phyloP scores from a whole-genome alignment of 1,140 invertebrate genomes.

The Mycetomoellerius zeteki region DNA sequence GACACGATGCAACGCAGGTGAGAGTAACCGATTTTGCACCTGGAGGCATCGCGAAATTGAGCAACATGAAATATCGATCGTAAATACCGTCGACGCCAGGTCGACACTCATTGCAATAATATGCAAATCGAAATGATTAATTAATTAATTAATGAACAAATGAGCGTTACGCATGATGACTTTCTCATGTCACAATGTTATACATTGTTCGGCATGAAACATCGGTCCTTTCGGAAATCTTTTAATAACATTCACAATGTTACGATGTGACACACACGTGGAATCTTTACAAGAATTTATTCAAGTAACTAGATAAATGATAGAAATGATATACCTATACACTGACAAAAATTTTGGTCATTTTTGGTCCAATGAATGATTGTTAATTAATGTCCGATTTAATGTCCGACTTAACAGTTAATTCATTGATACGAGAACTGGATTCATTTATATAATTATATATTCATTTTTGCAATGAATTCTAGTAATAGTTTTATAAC shows the following conservation, averaged over 20 bases:
- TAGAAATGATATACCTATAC: neutral
- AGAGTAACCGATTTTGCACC: slow-evolving; percentile 69
- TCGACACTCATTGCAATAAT: slow-evolving; percentile 7
- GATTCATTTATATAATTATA: too few species aligned
- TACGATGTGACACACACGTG: neutral
- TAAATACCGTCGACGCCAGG: slow-evolving; percentile 36
- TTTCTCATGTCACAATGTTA: slow-evolving; percentile 1
- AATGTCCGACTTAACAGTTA: too few species aligned
- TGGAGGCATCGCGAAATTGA: slow-evolving; percentile 69
- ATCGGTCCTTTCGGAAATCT: neutral
- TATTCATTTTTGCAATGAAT: too few species aligned
- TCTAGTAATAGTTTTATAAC: too few species aligned
- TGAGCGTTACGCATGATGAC: neutral
- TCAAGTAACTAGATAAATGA: neutral
- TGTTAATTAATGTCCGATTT: too few species aligned
- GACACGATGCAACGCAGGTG: slow-evolving; percentile 69
- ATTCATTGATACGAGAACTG: too few species aligned
- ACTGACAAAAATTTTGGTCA: too few species aligned
- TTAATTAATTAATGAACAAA: slow-evolving; percentile 58
- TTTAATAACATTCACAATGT: neutral
- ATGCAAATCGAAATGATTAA: slow-evolving; percentile 53
- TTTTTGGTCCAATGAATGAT: too few species aligned
- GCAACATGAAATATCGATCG: slow-evolving; percentile 60
- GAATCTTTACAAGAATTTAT: neutral
- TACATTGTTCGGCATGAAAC: neutral